Percentiles rank a stretch among this genome's conserved stretches.
These are phyloP conservation scores for Halictus quadricinctus DNA, from an alignment of 2,888 invertebrate genomes.

Conservation along the genomic window DNA sequence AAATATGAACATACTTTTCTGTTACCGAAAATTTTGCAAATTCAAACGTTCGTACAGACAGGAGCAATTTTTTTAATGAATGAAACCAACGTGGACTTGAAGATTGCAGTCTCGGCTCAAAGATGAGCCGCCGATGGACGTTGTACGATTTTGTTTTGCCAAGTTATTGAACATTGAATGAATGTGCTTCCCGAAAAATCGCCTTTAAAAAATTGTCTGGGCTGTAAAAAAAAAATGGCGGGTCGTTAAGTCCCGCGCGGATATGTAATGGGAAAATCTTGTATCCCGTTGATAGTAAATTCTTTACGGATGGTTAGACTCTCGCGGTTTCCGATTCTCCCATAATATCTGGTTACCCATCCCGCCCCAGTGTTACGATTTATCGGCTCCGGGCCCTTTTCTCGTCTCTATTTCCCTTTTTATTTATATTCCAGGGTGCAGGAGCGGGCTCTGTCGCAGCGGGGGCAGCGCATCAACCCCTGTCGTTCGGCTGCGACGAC, in stretches of 20 bases:
- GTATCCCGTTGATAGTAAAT: conserved; percentile 65
- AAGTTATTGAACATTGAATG: background rate
- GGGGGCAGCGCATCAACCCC: conserved; percentile 33
- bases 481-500: conserved; percentile 62
- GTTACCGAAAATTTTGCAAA: too few species aligned
- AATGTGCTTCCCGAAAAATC: background rate
- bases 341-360: conserved; percentile 35
- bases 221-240: background rate
- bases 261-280: conserved; percentile 63
- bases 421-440: conserved; percentile 58
- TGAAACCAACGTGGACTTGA: too few species aligned
- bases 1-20: too few species aligned
- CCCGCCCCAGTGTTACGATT: conserved; percentile 67
- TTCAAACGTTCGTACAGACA: too few species aligned
- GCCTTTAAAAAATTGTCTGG: background rate
- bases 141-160: background rate
- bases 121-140: background rate
- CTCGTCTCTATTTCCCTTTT: conserved; percentile 16
- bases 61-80: too few species aligned
- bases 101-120: background rate
- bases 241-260: background rate
- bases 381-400: conserved; percentile 63
- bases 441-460: conserved; percentile 44
- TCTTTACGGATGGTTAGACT: conserved; percentile 73
- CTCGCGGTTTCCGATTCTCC: conserved; percentile 34